These are phyloP conservation scores for Brachyptera putata DNA, from an alignment of 2,888 invertebrate species.

Conservation along the genomic window DNA sequence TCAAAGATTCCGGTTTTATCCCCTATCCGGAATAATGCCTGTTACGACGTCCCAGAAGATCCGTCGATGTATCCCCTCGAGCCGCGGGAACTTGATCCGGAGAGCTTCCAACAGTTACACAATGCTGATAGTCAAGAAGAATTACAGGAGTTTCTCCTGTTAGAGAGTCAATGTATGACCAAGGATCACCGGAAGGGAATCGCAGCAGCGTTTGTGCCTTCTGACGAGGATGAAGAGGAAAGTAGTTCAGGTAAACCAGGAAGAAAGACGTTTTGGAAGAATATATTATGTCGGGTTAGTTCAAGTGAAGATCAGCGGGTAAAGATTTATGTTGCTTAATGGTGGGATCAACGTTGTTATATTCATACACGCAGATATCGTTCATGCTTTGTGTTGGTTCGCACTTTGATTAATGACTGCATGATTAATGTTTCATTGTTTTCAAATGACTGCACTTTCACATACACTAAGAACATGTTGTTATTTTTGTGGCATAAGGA, in stretches of 20 bases:
- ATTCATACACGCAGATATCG: too few relatives aligned
- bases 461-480: too few relatives aligned
- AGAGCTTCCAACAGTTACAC: constrained; percentile 54
- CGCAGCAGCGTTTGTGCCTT: constrained; percentile 44
- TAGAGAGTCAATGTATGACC: constrained; percentile 56
- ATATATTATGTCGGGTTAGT: neutral
- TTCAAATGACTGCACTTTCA: too few relatives aligned
- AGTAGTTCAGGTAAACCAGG: constrained; percentile 36
- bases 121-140: constrained; percentile 59
- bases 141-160: constrained; percentile 56
- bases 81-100: constrained; percentile 55
- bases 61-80: constrained; percentile 50
- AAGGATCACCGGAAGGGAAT: constrained; percentile 48
- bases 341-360: too few relatives aligned
- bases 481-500: too few relatives aligned
- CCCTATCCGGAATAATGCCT: constrained; percentile 27
- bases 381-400: too few relatives aligned
- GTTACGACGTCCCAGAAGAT: constrained; percentile 25
- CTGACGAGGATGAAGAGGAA: constrained; percentile 32
- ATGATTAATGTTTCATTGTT: too few relatives aligned
- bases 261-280: neutral
- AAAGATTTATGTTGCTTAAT: neutral
- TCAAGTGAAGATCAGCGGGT: neutral
- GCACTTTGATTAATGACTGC: too few relatives aligned
- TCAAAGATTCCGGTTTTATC: constrained; percentile 44